These are phyloP conservation scores for Brevimyrus niger DNA, from an alignment of 2,113 vertebrate genomes.

Conservation along the genomic window DNA sequence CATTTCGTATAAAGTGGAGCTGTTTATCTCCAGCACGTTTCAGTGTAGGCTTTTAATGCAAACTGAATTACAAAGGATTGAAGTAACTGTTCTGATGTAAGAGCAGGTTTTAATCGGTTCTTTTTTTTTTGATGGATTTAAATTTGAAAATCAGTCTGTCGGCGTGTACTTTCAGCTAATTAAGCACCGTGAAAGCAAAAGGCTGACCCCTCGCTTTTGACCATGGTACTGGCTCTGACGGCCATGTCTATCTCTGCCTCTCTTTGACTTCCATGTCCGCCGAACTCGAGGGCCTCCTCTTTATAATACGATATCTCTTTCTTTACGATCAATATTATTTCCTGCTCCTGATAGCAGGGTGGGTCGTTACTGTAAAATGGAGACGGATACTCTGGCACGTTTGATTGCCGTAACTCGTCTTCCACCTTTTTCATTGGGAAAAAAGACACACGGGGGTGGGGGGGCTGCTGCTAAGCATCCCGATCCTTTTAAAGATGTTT, in stretches of 20 bases:
- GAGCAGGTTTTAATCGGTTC: background rate
- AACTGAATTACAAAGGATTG: background rate
- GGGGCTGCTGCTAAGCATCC: constrained; percentile 59
- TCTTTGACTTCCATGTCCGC: background rate
- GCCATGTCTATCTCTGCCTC: background rate
- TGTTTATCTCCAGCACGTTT: background rate
- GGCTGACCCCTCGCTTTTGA: background rate
- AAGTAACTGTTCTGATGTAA: background rate
- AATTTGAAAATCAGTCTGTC: background rate
- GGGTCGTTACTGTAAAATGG: constrained; percentile 45
- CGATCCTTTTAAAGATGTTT: constrained; percentile 71
- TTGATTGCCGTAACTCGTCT: constrained; percentile 35
- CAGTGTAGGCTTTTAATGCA: background rate
- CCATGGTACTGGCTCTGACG: background rate
- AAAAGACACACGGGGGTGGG: constrained; percentile 54
- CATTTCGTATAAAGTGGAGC: background rate
- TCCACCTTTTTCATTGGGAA: constrained; percentile 43
- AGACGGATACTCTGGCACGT: constrained; percentile 29
- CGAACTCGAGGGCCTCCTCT: background rate
- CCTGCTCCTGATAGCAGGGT: background rate
- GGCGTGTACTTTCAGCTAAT: background rate
- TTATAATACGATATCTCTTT: background rate
- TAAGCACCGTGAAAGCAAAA: background rate
- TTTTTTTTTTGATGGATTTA: background rate
- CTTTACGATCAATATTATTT: background rate